Conservation (phyloP, 2,113 vertebrate species). For the Peromyscus polionotus region DNA sequence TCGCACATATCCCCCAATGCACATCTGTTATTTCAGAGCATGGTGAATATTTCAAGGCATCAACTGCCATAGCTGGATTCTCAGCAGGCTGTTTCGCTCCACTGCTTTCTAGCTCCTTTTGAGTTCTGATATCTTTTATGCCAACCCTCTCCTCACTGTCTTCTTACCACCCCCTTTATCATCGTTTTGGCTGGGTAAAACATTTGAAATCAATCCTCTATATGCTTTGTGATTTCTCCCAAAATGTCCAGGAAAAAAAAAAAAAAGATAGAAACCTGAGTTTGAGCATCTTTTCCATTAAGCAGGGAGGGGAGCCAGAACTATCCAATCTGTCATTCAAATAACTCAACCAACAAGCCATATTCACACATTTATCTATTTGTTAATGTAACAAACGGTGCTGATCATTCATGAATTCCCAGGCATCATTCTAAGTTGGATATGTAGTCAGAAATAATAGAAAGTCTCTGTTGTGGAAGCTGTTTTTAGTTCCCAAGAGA, state of each 20-base stretch:
- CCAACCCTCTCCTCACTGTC: neutral
- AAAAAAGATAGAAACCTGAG: neutral
- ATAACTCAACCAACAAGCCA: neutral
- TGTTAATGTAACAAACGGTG: neutral
- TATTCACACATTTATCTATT: neutral
- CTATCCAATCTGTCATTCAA: slow-evolving; percentile 32
- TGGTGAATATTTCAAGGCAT: slow-evolving; percentile 78
- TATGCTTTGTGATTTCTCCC: neutral
- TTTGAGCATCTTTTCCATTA: neutral
- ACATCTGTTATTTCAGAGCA: slow-evolving; percentile 76
- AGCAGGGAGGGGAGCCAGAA: accelerated
- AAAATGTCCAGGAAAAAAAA: neutral
- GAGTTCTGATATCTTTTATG: slow-evolving; percentile 35
- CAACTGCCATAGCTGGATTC: slow-evolving; percentile 70
- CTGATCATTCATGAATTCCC: neutral
- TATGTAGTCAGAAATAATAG: neutral
- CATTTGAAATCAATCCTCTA: neutral
- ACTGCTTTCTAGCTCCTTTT: slow-evolving; percentile 45
- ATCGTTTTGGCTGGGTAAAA: neutral
- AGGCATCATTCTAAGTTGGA: neutral
- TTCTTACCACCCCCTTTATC: neutral
- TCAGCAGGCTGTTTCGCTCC: slow-evolving; percentile 47
- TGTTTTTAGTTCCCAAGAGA: neutral
- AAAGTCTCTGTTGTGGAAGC: neutral
- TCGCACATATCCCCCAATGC: neutral